Evolutionary conservation across 2,797 vertebrate species (phyloP).

Genomic region (Periparus ater): DNA sequence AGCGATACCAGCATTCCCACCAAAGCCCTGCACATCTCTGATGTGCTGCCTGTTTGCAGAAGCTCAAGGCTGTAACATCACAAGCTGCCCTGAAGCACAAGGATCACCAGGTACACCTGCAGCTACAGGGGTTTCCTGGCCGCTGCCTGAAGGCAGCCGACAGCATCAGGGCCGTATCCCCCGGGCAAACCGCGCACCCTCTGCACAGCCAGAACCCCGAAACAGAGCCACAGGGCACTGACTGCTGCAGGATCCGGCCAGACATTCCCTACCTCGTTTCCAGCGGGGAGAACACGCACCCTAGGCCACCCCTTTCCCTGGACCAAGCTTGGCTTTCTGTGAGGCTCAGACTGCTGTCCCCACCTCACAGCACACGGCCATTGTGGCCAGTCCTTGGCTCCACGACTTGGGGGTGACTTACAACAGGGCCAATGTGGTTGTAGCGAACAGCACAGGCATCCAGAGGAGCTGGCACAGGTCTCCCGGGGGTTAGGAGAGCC

Average conservation of each 20-base stretch:
- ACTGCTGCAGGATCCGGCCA: rapidly evolving
- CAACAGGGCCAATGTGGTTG: rapidly evolving
- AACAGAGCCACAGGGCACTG: neutral
- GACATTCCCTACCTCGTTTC: too few species aligned
- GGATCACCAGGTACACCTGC: neutral
- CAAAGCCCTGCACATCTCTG: neutral
- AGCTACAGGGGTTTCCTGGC: neutral
- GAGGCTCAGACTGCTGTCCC: neutral
- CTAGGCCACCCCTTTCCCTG: neutral
- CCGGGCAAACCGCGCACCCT: rapidly evolving
- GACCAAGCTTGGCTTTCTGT: neutral
- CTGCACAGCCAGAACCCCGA: rapidly evolving
- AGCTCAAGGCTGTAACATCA: neutral
- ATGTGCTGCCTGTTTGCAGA: neutral
- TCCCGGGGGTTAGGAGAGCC: neutral
- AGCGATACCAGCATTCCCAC: neutral
- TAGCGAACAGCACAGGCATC: rapidly evolving
- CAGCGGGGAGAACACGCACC: neutral
- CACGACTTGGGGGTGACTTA: neutral
- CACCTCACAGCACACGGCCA: neutral
- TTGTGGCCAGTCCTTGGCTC: neutral
- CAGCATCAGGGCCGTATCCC: rapidly evolving
- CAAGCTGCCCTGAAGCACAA: too few species aligned
- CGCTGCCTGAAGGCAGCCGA: neutral
- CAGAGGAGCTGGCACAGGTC: rapidly evolving